Evolutionary conservation across 2,888 invertebrate genomes (phyloP).

Genomic region (Agrochola lychnidis): DNA sequence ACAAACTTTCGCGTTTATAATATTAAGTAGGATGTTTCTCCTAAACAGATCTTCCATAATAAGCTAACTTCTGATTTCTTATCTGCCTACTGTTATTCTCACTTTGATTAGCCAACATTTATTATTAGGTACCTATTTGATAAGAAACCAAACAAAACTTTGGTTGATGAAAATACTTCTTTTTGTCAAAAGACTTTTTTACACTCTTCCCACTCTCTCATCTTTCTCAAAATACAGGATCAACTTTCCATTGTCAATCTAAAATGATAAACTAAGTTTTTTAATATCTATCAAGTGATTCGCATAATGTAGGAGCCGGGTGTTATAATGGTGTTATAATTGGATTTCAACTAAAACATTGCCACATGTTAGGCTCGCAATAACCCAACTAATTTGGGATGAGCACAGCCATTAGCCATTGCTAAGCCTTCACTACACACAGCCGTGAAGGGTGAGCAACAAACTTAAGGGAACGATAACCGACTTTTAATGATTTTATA

Average conservation of each 20-base stretch:
- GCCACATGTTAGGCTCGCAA: slow-evolving; percentile 72
- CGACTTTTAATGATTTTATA: too few species aligned
- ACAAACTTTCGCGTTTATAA: too few species aligned
- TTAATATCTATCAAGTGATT: slow-evolving; percentile 24
- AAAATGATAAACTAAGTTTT: slow-evolving; percentile 35
- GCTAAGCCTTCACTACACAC: slow-evolving; percentile 44
- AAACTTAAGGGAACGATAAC: too few species aligned
- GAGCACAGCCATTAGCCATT: slow-evolving; percentile 71
- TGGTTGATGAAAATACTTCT: background rate
- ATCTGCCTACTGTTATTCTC: too few species aligned
- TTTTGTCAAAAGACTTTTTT: background rate
- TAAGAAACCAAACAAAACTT: background rate
- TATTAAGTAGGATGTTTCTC: background rate
- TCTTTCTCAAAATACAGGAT: background rate
- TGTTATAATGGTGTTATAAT: slow-evolving; percentile 58
- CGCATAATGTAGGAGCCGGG: slow-evolving; percentile 5
- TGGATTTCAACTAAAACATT: slow-evolving; percentile 67
- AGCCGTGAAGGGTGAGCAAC: background rate
- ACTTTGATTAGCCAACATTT: background rate
- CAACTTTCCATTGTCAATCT: slow-evolving; percentile 4
- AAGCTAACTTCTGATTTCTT: background rate
- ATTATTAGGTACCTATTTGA: background rate
- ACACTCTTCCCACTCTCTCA: background rate
- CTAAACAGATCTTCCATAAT: background rate
- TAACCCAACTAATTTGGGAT: slow-evolving; percentile 76